Conservation (phyloP, 2,888 invertebrate genomes). For the Smittia sp. region DNA sequence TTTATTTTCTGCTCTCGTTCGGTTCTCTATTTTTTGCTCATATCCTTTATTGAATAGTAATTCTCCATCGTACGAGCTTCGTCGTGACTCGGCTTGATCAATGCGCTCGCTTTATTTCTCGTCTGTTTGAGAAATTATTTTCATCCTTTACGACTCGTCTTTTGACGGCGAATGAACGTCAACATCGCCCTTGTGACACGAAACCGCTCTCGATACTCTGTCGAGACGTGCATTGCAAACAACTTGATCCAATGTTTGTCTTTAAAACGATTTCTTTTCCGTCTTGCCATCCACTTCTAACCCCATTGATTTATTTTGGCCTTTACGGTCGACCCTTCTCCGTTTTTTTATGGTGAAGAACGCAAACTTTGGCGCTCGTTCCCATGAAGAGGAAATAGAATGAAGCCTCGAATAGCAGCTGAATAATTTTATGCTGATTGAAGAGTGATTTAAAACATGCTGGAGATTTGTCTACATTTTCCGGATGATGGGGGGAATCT, state of each 20-base stretch:
- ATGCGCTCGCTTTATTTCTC: not conserved
- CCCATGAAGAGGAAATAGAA: not conserved
- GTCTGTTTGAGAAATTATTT: not conserved
- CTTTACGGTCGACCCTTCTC: not conserved
- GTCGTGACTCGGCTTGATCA: not conserved
- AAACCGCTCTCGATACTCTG: too few relatives aligned
- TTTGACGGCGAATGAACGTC: too few relatives aligned
- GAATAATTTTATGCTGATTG: conserved; percentile 24
- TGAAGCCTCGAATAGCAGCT: not conserved
- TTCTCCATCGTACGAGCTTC: not conserved
- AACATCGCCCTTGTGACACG: too few relatives aligned
- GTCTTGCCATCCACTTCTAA: not conserved
- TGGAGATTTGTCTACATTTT: conserved; percentile 19
- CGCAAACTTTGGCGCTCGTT: not conserved
- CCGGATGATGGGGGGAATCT: conserved; percentile 17
- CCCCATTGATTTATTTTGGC: conserved; percentile 10
- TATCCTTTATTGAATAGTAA: conserved; percentile 21
- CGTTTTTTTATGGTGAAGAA: not conserved
- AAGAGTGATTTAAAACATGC: conserved; percentile 27
- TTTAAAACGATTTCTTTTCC: too few relatives aligned
- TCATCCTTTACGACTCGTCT: not conserved
- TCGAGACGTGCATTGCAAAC: too few relatives aligned
- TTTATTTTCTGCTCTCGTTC: not conserved
- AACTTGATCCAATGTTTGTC: too few relatives aligned
- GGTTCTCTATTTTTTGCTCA: conserved; percentile 1